These are phyloP conservation scores for Dendrolimus punctatus DNA, from an alignment of 1,140 invertebrate genomes.

Conservation along the genomic window DNA sequence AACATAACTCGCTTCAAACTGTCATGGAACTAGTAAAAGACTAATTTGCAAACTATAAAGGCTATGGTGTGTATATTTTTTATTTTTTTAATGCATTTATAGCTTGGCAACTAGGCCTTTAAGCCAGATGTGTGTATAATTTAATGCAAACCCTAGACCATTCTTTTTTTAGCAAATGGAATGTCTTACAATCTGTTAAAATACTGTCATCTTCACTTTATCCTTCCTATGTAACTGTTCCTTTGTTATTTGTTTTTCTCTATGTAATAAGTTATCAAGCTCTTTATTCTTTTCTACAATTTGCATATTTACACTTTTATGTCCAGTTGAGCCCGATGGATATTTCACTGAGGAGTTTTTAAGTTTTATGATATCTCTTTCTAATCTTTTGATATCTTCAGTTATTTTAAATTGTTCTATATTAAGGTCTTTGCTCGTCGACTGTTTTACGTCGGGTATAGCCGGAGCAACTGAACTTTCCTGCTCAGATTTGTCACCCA, in stretches of 20 bases:
- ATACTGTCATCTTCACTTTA: conserved; percentile 62
- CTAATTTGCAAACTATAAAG: too few relatives aligned
- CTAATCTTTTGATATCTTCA: conserved; percentile 79
- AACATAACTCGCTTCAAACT: too few relatives aligned
- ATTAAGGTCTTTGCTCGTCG: conserved; percentile 79
- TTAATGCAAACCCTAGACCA: not conserved
- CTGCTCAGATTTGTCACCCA: conserved; percentile 55
- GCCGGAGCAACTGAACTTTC: conserved; percentile 22
- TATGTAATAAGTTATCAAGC: conserved; percentile 72
- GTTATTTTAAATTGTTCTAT: conserved; percentile 82
- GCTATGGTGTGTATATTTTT: too few relatives aligned
- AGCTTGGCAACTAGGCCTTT: too few relatives aligned
- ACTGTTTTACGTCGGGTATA: conserved; percentile 69
- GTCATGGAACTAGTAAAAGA: too few relatives aligned
- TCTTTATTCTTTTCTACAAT: conserved; percentile 76
- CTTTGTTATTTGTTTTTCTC: conserved; percentile 75
- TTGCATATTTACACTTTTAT: conserved; percentile 74
- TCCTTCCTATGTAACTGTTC: conserved; percentile 82
- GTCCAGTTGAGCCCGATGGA: conserved; percentile 67
- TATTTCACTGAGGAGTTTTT: conserved; percentile 77
- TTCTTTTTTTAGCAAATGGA: not conserved
- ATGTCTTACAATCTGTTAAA: conserved; percentile 25
- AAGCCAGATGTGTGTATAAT: too few relatives aligned
- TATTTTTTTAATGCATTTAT: too few relatives aligned
- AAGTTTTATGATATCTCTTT: conserved; percentile 78